These are phyloP conservation scores for Melieria crassipennis DNA, from an alignment of 2,888 invertebrate species.

Conservation along the genomic window DNA sequence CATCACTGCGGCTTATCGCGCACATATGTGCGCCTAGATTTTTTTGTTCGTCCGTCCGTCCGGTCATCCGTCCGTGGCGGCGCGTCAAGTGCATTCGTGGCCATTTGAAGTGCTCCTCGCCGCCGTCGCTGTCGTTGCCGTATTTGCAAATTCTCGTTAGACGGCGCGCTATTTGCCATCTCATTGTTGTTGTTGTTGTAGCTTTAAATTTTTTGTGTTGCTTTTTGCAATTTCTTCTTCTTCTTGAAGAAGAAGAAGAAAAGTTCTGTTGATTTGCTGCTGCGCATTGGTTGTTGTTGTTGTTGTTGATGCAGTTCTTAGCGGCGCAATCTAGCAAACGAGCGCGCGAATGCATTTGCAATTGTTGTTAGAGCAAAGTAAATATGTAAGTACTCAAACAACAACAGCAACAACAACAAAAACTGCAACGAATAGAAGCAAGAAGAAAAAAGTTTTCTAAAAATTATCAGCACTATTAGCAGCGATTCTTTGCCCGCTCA, in stretches of 20 bases:
- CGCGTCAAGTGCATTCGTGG: not conserved
- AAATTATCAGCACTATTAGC: too few relatives aligned
- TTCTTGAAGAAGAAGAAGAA: too few relatives aligned
- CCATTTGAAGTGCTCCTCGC: not conserved
- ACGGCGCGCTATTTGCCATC: not conserved
- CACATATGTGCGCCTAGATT: not conserved
- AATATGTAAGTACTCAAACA: too few relatives aligned
- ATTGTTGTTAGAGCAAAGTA: too few relatives aligned
- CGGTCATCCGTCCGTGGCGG: not conserved
- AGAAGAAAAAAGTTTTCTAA: not conserved
- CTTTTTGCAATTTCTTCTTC: not conserved
- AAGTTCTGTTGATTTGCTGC: not conserved
- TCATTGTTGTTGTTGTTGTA: not conserved
- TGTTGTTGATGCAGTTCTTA: not conserved
- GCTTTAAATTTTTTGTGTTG: not conserved
- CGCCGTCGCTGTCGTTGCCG: not conserved
- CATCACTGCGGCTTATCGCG: not conserved
- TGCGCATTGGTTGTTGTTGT: not conserved
- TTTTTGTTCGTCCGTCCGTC: not conserved
- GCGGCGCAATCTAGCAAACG: too few relatives aligned
- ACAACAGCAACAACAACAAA: too few relatives aligned
- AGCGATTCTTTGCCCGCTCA: too few relatives aligned
- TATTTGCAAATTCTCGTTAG: not conserved
- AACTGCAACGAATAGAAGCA: not conserved
- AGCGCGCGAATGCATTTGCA: too few relatives aligned